Conservation (phyloP, 2,113 vertebrate genomes). For the Ailurus styani region DNA sequence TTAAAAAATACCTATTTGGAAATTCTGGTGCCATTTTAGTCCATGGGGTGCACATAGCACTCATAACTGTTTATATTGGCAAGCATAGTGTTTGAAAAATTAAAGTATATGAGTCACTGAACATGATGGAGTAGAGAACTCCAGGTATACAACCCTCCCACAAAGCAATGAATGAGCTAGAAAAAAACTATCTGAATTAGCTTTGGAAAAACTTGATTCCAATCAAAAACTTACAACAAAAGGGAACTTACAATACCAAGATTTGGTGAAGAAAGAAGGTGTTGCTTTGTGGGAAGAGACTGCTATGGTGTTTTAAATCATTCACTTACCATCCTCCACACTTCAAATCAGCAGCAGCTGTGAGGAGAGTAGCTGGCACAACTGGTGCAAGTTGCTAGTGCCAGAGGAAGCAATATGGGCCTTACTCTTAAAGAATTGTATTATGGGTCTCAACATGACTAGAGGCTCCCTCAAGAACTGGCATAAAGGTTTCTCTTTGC, state of each 20-base stretch:
- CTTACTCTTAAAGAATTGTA: slow-evolving; percentile 19
- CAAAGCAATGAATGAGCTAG: neutral
- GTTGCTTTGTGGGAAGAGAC: neutral
- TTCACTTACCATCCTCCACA: neutral
- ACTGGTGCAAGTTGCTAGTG: neutral
- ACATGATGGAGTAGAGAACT: neutral
- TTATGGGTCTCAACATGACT: neutral
- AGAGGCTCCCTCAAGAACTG: slow-evolving; percentile 3
- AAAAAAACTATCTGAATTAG: neutral
- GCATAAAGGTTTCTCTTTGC: slow-evolving; percentile 12
- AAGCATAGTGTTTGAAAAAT: neutral
- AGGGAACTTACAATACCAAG: neutral
- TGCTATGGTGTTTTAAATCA: neutral
- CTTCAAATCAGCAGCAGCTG: neutral
- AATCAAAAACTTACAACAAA: neutral
- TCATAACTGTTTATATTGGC: neutral
- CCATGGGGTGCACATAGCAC: neutral
- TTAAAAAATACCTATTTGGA: neutral
- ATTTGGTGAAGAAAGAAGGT: slow-evolving; percentile 8
- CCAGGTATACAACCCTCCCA: neutral
- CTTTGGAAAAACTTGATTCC: neutral
- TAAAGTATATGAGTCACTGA: neutral
- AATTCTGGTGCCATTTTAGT: neutral
- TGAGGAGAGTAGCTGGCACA: neutral
- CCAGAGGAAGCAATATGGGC: neutral